Conservation (phyloP, 2,888 invertebrate species). For the Cynaeus angustus region DNA sequence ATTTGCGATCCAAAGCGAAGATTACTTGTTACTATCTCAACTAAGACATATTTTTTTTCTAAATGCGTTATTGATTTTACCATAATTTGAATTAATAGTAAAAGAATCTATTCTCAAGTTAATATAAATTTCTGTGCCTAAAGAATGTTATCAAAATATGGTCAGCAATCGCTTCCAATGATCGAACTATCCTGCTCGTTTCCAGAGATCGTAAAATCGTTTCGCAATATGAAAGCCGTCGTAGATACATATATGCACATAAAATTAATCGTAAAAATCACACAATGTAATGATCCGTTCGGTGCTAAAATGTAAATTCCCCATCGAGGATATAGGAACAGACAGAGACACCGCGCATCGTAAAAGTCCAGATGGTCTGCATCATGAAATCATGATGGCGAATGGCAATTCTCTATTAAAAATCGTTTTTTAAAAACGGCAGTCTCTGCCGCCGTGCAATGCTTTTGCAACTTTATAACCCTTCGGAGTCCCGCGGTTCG, state of each 20-base stretch:
- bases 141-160: conserved; percentile 3
- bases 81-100: too few species aligned
- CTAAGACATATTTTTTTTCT: too few species aligned
- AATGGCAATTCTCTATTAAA: conserved; percentile 55
- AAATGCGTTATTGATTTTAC: too few species aligned
- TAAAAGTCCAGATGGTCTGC: conserved; percentile 58
- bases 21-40: too few species aligned
- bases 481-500: conserved; percentile 57
- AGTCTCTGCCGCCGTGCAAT: conserved; percentile 43
- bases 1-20: conserved; percentile 23
- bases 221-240: conserved; percentile 36
- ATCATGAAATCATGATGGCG: conserved; percentile 53
- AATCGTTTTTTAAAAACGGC: conserved; percentile 56
- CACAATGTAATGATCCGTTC: conserved; percentile 50
- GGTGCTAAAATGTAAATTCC: conserved; percentile 49
- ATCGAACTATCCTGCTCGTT: neutral
- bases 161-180: neutral
- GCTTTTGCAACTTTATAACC: conserved; percentile 61
- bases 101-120: too few species aligned
- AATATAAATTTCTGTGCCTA: too few species aligned
- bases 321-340: conserved; percentile 10
- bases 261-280: conserved; percentile 46
- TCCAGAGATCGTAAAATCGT: conserved; percentile 25
- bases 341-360: conserved; percentile 43
- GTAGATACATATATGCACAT: conserved; percentile 39